These are phyloP conservation scores for Papio anubis DNA, from an alignment of 2,113 vertebrate species.

Conservation along the genomic window DNA sequence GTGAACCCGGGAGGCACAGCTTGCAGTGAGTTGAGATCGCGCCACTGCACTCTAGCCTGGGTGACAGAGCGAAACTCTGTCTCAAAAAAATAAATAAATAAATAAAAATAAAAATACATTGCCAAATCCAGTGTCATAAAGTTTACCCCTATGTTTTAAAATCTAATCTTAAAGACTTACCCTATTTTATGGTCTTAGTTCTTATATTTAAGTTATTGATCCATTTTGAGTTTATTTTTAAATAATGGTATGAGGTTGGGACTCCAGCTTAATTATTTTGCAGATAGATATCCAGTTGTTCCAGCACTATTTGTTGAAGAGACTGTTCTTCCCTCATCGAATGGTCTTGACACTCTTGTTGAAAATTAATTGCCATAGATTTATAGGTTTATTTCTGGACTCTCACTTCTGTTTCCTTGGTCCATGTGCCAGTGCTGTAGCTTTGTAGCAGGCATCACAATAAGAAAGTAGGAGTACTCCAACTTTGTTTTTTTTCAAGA, in stretches of 20 bases:
- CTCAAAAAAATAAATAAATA: no score
- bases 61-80: no score
- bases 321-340: background rate
- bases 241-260: background rate
- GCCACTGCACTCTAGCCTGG: no score
- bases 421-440: background rate
- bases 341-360: background rate
- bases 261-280: background rate
- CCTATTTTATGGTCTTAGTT: background rate
- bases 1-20: no score
- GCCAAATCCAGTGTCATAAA: background rate
- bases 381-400: background rate
- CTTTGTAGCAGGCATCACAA: background rate
- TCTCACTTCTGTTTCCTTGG: background rate
- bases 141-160: background rate
- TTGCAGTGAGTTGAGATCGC: no score
- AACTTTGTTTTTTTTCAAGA: background rate
- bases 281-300: background rate
- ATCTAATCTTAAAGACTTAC: background rate
- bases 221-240: background rate
- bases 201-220: background rate
- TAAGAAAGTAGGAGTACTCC: background rate
- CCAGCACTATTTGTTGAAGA: background rate
- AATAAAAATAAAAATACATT: background rate
- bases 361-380: background rate